Percentiles rank a stretch among this genome's conserved stretches.
These are phyloP conservation scores for Microtus ochrogaster DNA, from an alignment of 2,113 vertebrate species.

Conservation along the genomic window DNA sequence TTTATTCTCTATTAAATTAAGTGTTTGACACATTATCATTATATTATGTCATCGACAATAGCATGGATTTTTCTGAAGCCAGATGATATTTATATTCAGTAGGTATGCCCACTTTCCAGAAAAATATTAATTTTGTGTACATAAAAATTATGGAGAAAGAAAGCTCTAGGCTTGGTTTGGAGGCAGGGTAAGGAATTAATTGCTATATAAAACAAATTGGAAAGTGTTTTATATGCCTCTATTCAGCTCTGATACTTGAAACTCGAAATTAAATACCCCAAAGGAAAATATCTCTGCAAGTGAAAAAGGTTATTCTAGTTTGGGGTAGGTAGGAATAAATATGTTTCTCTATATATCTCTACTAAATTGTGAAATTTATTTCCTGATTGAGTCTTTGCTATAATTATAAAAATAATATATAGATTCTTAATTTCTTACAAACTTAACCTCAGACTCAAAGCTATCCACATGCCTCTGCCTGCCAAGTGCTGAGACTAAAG, in stretches of 20 bases:
- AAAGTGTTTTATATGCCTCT: not conserved
- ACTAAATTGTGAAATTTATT: not conserved
- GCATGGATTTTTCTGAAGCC: constrained; percentile 51
- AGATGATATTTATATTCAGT: constrained; percentile 40
- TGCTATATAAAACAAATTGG: constrained; percentile 12
- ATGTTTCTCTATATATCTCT: not conserved
- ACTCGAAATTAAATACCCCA: constrained; percentile 35
- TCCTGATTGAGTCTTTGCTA: not conserved
- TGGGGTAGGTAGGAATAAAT: not conserved
- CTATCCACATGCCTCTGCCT: not conserved
- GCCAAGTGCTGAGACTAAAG: not conserved
- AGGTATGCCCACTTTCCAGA: not conserved
- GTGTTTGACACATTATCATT: constrained; percentile 8
- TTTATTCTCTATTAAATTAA: constrained; percentile 46
- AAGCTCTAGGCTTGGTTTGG: constrained; percentile 11
- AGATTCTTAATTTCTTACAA: not conserved
- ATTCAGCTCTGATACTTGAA: constrained; percentile 12
- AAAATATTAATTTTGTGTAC: constrained; percentile 24
- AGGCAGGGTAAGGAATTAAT: not conserved
- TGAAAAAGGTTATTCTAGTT: constrained; percentile 6
- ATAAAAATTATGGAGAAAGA: not conserved
- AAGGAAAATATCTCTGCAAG: constrained; percentile 28
- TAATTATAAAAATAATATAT: not conserved
- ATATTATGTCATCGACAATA: not conserved
- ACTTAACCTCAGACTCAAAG: not conserved